These are phyloP conservation scores for Neosilurus mollespiculum DNA, from an alignment of 2,797 vertebrate species.

Conservation along the genomic window DNA sequence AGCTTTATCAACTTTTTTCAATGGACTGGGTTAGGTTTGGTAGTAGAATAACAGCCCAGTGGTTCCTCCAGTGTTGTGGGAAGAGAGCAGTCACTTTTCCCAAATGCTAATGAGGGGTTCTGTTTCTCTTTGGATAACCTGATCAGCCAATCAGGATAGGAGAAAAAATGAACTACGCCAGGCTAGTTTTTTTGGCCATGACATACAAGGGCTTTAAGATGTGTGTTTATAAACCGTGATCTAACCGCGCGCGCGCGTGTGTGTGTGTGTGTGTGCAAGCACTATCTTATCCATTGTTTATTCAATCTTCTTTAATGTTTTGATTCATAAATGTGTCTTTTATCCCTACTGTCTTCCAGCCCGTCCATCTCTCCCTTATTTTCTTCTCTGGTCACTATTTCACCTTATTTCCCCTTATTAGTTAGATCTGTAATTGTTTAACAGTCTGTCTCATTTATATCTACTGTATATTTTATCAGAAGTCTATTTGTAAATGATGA, in stretches of 20 bases:
- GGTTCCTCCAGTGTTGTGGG: background rate
- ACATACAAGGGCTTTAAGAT: conserved; percentile 4
- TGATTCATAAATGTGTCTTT: background rate
- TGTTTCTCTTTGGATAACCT: conserved; percentile 66
- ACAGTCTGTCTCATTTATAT: conserved; percentile 1
- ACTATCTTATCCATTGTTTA: background rate
- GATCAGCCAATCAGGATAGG: conserved; percentile 75
- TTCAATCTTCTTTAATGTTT: background rate
- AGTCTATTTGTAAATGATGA: conserved; percentile 23
- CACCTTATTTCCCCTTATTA: background rate
- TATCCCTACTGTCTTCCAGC: conserved; percentile 2
- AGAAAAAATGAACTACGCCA: conserved; percentile 44
- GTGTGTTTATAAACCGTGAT: background rate
- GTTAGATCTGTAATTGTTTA: conserved; percentile 1
- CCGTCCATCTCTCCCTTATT: background rate
- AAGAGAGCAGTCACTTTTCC: background rate
- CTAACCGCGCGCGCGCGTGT: background rate
- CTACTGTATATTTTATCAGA: conserved; percentile 30
- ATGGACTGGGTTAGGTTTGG: background rate
- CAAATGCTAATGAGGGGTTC: conserved; percentile 7
- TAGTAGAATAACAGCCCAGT: background rate
- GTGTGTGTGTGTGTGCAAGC: background rate
- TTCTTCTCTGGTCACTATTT: background rate
- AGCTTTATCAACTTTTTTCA: background rate
- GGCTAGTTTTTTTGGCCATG: background rate